A percentile compares a stretch with the other conserved stretches of the same genome.
These are phyloP conservation scores for Pangasius larnaudii DNA, from an alignment of 2,797 vertebrate species.

Conservation along the genomic window DNA sequence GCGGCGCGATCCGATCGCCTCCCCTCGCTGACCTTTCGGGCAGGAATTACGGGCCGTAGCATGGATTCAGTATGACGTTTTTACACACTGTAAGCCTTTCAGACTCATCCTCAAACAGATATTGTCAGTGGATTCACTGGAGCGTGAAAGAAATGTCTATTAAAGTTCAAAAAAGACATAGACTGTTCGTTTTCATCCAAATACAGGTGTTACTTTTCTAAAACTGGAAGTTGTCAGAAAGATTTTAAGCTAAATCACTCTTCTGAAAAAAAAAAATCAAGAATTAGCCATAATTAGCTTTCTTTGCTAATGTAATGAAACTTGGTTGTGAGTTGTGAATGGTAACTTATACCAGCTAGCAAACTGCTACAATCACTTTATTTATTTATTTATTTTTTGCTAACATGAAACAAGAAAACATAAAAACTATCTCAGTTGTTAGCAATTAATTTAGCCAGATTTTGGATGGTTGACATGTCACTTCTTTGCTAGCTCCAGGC, in stretches of 20 bases:
- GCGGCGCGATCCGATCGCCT: conserved; percentile 67
- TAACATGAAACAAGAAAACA: neutral
- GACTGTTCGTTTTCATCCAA: neutral
- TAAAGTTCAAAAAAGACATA: conserved; percentile 10
- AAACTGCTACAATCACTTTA: neutral
- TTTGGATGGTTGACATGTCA: no score
- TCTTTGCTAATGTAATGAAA: neutral
- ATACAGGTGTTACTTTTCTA: conserved; percentile 6
- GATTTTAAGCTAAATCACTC: neutral
- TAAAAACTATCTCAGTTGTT: neutral
- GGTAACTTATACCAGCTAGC: neutral
- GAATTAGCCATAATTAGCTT: neutral
- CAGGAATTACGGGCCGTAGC: conserved; percentile 31
- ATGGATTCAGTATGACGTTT: conserved; percentile 11
- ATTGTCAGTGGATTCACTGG: conserved; percentile 8
- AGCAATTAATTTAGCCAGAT: neutral
- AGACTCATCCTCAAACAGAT: conserved; percentile 10
- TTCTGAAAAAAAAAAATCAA: neutral
- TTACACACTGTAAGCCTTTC: conserved; percentile 25
- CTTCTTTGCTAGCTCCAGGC: neutral
- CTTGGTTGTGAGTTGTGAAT: neutral
- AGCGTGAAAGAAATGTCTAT: conserved; percentile 26
- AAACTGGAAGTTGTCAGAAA: neutral
- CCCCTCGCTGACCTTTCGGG: conserved; percentile 36
- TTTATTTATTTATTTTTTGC: neutral